A percentile compares a stretch with the other conserved stretches of the same genome.
These are phyloP conservation scores for Macquaria australasica DNA, from an alignment of 2,113 vertebrate species.

Conservation along the genomic window DNA sequence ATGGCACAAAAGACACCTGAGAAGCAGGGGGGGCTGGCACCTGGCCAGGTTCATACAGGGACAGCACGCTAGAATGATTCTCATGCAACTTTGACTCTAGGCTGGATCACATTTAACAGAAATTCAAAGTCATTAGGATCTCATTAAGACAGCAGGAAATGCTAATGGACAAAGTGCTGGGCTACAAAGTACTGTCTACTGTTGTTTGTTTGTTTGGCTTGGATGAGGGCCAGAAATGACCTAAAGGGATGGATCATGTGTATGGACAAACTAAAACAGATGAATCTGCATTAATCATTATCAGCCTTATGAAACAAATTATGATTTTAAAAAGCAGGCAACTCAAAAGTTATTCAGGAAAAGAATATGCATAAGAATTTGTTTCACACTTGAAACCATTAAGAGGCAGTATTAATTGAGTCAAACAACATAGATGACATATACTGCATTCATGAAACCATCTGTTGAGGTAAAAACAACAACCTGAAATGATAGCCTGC, in stretches of 20 bases:
- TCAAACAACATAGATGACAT: neutral
- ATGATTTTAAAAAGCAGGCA: neutral
- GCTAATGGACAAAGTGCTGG: conserved; percentile 37
- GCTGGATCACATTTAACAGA: neutral
- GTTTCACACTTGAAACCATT: neutral
- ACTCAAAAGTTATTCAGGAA: neutral
- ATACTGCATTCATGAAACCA: neutral
- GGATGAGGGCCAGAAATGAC: conserved; percentile 26
- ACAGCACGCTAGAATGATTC: neutral
- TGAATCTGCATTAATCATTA: conserved; percentile 9
- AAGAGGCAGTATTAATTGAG: neutral
- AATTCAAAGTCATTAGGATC: conserved; percentile 18
- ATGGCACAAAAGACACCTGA: conserved; percentile 50
- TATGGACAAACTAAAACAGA: conserved; percentile 17
- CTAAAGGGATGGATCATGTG: conserved; percentile 11
- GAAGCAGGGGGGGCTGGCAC: conserved; percentile 1
- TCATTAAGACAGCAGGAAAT: conserved; percentile 21
- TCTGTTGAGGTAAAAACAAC: neutral
- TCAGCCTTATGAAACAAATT: neutral
- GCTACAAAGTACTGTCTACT: conserved; percentile 4
- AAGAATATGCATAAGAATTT: neutral
- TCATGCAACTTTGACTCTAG: neutral
- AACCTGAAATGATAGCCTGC: conserved; percentile 12
- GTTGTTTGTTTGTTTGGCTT: conserved; percentile 47
- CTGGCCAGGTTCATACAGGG: conserved; percentile 5